A percentile compares a stretch with the other conserved stretches of the same genome.
Evolutionary conservation across 2,888 invertebrate species (phyloP).

Genomic region (Ormyrus nitidulus): DNA sequence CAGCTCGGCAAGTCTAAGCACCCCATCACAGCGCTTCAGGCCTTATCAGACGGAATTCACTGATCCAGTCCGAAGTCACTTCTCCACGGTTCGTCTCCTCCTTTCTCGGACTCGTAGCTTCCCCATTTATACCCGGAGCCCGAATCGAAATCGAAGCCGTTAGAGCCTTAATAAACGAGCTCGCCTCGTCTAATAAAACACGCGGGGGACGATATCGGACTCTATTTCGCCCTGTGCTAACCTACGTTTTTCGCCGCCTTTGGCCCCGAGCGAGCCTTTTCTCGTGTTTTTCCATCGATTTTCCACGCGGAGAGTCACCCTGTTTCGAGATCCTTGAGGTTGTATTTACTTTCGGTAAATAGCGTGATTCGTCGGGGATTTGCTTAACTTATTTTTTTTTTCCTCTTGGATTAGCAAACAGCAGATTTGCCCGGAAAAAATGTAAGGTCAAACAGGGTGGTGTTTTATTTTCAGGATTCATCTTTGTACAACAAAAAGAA

Average conservation of each 20-base stretch:
- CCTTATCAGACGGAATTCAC: slow-evolving; percentile 49
- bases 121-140: slow-evolving; percentile 36
- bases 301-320: not conserved
- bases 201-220: slow-evolving; percentile 23
- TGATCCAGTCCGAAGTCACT: slow-evolving; percentile 48
- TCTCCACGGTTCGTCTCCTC: not conserved
- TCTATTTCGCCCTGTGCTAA: not conserved
- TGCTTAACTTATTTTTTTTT: too few relatives aligned
- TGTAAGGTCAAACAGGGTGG: too few relatives aligned
- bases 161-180: slow-evolving; percentile 53
- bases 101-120: slow-evolving; percentile 12
- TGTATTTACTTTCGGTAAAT: too few relatives aligned
- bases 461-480: too few relatives aligned
- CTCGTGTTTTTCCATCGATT: not conserved
- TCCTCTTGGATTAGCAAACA: too few relatives aligned
- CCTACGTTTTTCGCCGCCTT: slow-evolving; percentile 6
- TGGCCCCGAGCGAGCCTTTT: not conserved
- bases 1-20: slow-evolving; percentile 21
- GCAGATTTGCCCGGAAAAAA: too few relatives aligned
- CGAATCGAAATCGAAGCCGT: slow-evolving; percentile 51
- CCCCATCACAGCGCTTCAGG: slow-evolving; percentile 36
- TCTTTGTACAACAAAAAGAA: too few relatives aligned
- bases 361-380: too few relatives aligned
- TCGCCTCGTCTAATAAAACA: slow-evolving; percentile 44
- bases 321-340: too few relatives aligned